phyloP scores from a whole-genome alignment of 2,888 invertebrate species.

The Cerceris ruficornis region DNA sequence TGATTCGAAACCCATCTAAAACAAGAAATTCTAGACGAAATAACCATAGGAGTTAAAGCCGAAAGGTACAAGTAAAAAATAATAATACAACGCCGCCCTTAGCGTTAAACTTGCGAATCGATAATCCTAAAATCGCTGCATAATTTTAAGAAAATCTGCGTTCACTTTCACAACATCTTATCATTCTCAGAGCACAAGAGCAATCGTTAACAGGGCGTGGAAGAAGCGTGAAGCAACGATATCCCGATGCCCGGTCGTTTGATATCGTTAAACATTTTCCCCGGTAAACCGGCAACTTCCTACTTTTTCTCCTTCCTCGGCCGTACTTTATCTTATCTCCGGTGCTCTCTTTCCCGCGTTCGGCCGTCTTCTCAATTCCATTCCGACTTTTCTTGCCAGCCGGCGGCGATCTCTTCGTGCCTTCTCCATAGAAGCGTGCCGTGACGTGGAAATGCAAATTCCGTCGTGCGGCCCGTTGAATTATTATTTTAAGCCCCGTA shows the following conservation, averaged over 20 bases:
- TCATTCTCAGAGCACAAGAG: no score
- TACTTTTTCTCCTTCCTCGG: background rate
- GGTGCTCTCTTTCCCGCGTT: background rate
- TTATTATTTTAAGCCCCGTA: conserved; percentile 77
- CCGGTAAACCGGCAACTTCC: background rate
- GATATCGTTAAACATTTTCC: background rate
- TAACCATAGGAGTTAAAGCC: no score
- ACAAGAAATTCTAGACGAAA: no score
- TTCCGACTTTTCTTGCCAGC: conserved; percentile 15
- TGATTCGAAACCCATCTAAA: no score
- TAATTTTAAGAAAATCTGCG: no score
- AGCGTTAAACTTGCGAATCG: no score
- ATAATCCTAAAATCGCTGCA: no score
- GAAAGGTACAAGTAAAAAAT: no score
- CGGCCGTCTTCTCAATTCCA: conserved; percentile 35
- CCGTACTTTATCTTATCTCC: background rate
- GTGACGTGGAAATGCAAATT: conserved; percentile 75
- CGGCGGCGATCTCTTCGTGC: conserved; percentile 27
- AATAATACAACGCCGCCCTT: no score
- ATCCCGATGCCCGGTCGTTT: background rate
- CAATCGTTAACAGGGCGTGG: no score
- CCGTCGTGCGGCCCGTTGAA: conserved; percentile 73
- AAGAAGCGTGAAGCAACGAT: background rate
- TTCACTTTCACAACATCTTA: no score
- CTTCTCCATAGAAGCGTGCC: conserved; percentile 53